Evolutionary conservation across 2,113 vertebrate species (phyloP).

Genomic region (Callorhinus ursinus): DNA sequence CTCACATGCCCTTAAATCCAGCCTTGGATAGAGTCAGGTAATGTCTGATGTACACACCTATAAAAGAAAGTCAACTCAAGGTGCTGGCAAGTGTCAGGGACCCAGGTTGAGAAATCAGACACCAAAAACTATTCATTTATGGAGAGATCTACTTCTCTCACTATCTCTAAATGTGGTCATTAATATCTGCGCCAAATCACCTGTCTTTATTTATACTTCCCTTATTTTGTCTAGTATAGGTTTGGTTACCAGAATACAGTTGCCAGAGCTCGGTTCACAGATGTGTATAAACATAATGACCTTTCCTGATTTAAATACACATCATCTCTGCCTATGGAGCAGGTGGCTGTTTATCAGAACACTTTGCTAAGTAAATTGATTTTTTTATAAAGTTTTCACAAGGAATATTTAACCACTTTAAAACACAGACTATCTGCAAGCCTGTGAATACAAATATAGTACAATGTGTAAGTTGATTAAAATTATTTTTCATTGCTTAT

Average conservation of each 20-base stretch:
- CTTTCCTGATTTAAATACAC: not conserved
- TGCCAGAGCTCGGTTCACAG: fast-evolving
- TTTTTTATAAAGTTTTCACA: not conserved
- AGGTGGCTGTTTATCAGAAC: not conserved
- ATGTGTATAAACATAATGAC: not conserved
- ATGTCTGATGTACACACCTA: not conserved
- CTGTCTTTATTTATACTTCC: not conserved
- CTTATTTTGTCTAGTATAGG: not conserved
- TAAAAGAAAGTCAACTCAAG: not conserved
- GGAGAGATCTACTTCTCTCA: not conserved
- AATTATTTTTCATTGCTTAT: not conserved
- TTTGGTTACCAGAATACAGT: not conserved
- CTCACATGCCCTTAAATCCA: not conserved
- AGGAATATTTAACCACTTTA: not conserved
- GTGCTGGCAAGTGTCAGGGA: not conserved
- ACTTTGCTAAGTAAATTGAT: not conserved
- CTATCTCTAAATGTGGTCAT: not conserved
- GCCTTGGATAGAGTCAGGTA: not conserved
- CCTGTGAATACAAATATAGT: not conserved
- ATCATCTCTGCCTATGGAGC: not conserved
- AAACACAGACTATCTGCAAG: not conserved
- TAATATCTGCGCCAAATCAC: not conserved
- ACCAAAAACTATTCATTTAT: not conserved
- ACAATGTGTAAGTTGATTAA: not conserved
- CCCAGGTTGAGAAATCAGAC: not conserved